Conservation (phyloP, 2,113 vertebrate genomes). For the Lepisosteus osseus region DNA sequence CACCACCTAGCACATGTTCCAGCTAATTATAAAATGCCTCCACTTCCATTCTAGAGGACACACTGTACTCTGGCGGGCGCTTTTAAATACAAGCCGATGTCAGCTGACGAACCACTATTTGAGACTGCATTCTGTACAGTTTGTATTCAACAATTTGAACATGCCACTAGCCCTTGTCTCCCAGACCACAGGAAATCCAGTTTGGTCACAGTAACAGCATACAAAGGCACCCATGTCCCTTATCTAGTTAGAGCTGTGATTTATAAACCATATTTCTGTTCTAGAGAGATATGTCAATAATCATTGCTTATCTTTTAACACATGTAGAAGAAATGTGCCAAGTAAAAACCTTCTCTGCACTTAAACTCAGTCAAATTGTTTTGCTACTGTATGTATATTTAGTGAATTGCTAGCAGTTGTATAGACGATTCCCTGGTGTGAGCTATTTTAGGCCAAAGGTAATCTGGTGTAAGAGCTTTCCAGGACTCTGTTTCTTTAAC, state of each 20-base stretch:
- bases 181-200: too few species aligned
- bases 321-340: too few species aligned
- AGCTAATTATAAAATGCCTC: conserved; percentile 66
- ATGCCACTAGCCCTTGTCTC: too few species aligned
- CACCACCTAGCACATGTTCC: conserved; percentile 46
- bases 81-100: conserved; percentile 74
- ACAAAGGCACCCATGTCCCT: background rate
- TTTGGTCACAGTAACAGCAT: too few species aligned
- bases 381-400: conserved; percentile 20
- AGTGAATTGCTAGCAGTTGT: conserved; percentile 75
- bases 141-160: too few species aligned
- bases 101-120: conserved; percentile 62
- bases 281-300: conserved; percentile 34
- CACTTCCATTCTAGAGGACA: conserved; percentile 54
- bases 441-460: conserved; percentile 88
- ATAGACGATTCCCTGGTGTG: conserved; percentile 77
- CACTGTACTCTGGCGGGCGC: conserved; percentile 60
- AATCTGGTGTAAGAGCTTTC: conserved; percentile 91
- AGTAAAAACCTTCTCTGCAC: too few species aligned
- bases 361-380: too few species aligned
- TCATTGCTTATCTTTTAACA: conserved; percentile 50
- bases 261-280: conserved; percentile 10
- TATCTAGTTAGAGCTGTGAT: conserved; percentile 8
- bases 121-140: too few species aligned
- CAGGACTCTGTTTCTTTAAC: conserved; percentile 81